Base-by-base conservation (phyloP, 1,140 invertebrate genomes). In the Formica exsecta region DNA sequence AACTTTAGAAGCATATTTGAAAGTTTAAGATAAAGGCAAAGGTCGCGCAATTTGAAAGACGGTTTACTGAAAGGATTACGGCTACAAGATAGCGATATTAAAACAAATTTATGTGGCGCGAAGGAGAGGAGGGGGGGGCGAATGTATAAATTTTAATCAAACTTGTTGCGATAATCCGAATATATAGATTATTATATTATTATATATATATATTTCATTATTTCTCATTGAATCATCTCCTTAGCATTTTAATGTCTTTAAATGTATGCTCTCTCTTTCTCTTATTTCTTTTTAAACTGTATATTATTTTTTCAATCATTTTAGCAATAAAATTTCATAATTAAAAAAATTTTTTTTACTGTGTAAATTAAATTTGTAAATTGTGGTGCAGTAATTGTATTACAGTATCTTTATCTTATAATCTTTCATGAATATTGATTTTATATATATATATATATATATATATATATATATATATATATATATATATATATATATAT, bases 21-120 rank as follows among this genome's bases (percentile, higher is more conserved):
- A 74, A 74, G 32, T 57, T 73, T 57, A 32, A 36, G 32, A 38
- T n/a, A 57, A 19, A 54, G 29, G 32, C 11, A 57, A 74, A 74
- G 71, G 48, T n/a, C 48, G 19, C 19, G 48, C 29, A 51, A 25
- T 4, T 51, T 0, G 71, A 57, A 6, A 13, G 32, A 41, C 7
- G 22, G n/a, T 25, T 75, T 74, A 61, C 9, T 29, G 8, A 61
- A 16, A 8, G 4, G 2, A 62, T 76, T 73, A 36, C 2, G 11
- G 22, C 16, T 62, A 3, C 9, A 9, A 22, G 36, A 61, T 51
- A 38, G 29, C 16, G n/a, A 59, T 76, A 41, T 76, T 62, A 41
- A 61, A 76, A 76, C 22, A 51, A 51, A 51, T 76, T 74, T 29
- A 75, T 22, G 25, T 32, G 68, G 0, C 22, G 25, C 13, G 3